Base-by-base conservation (phyloP, 1,140 invertebrate species). In the Panulirus ornatus region DNA sequence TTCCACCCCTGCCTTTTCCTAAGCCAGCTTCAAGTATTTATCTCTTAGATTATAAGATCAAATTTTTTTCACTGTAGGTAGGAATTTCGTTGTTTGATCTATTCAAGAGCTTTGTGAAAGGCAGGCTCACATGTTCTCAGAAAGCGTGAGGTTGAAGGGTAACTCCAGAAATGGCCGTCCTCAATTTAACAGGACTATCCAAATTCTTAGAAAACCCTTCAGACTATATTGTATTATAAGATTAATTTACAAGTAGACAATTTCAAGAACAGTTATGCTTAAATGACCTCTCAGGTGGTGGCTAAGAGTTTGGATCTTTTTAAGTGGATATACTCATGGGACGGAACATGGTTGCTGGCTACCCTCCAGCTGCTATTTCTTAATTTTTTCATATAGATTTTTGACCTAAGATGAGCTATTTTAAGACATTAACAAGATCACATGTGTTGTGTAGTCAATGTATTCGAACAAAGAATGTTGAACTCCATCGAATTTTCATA, bases 371-470 rank as follows among this genome's bases (percentile, higher is more conserved):
- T 84, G 82, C 82, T 81, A n/a, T 79, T 88, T 88, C 86, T 79
- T 88, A 88, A 88, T 88, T 88, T 88, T 82, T 88, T 88, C 86
- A 88, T 88, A 88, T 88, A 88, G 86, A 81, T 88, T 88, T 88
- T 81, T 88, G 76, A 88, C 63, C 76, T 88, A 88, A 88, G 86
- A 89, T 89, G 88, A 89, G 81, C 63, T 89, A 84, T 89, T 89
- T 89, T 82, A 89, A 89, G 81, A 89, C 88, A 75, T 89, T 89
- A 89, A 82, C 88, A 89, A 89, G 88, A 89, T 89, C 88, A 89
- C 88, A 81, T 88, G 79, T 89, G 88, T 89, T 89, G 88, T 89
- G 88, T 89, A 89, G 79, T 89, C 88, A 89, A 83, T 89, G 81
- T 88, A 88, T 81, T 88, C 40, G 66, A 81, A 79, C 86, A 81